phyloP scores from a whole-genome alignment of 2,797 vertebrate species.

The Schizothorax lantsangensis region DNA sequence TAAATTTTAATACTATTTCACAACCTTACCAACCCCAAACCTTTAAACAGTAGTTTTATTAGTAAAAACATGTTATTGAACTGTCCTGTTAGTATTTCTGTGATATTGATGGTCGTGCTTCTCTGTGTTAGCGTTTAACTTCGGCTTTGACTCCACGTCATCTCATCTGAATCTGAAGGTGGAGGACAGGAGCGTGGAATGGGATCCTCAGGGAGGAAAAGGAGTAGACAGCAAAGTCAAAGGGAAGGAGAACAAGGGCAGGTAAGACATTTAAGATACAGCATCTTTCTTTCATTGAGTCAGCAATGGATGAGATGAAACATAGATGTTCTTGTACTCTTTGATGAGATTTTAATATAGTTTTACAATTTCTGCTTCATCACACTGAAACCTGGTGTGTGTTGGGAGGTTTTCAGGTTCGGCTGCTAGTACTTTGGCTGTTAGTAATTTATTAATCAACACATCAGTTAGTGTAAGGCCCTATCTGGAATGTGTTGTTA shows the following conservation, averaged over 20 bases:
- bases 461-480: neutral
- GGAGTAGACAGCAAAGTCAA: conserved; percentile 86
- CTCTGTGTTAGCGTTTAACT: conserved; percentile 82
- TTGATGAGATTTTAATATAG: neutral
- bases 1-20: neutral
- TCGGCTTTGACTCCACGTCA: conserved; percentile 85
- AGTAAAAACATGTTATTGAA: neutral
- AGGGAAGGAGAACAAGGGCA: conserved; percentile 90
- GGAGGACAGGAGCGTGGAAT: conserved; percentile 86
- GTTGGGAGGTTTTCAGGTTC: neutral
- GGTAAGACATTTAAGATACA: conserved; percentile 73
- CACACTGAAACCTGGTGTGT: neutral
- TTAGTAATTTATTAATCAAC: neutral
- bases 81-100: neutral
- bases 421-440: neutral
- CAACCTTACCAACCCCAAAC: neutral
- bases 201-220: conserved; percentile 92
- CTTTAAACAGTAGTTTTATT: neutral
- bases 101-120: neutral
- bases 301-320: neutral
- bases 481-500: neutral
- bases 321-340: neutral
- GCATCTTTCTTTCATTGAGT: neutral
- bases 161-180: conserved; percentile 92
- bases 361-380: neutral